A percentile compares a stretch with the other conserved stretches of the same genome.
Conservation (phyloP, 2,888 invertebrate species). For the Lutraria lutraria region DNA sequence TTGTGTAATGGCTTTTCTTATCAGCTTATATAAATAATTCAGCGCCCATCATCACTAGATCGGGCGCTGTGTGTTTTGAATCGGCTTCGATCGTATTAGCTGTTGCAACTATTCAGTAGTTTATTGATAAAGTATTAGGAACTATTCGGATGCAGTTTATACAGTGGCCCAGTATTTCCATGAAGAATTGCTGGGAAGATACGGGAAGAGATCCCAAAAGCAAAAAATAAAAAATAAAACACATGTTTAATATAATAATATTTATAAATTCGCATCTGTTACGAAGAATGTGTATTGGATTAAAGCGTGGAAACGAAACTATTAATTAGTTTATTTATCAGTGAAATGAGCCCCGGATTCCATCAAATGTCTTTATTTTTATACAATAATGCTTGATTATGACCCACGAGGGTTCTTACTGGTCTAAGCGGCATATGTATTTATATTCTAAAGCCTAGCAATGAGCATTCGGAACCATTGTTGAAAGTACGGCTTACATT, state of each 20-base stretch:
- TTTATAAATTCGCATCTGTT: slow-evolving; percentile 41
- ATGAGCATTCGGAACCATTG: neutral
- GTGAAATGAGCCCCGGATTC: slow-evolving; percentile 38
- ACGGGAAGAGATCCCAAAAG: neutral
- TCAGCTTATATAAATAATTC: slow-evolving; percentile 23
- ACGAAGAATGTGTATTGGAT: slow-evolving; percentile 25
- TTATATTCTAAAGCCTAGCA: neutral
- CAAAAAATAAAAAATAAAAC: neutral
- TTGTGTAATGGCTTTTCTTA: slow-evolving; percentile 28
- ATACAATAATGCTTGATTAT: slow-evolving; percentile 41
- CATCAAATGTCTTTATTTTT: slow-evolving; percentile 39
- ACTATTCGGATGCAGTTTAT: neutral
- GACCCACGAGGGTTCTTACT: slow-evolving; percentile 14
- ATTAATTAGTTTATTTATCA: slow-evolving; percentile 51
- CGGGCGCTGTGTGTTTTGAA: slow-evolving; percentile 9
- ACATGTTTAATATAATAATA: slow-evolving; percentile 10
- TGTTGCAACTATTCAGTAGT: neutral
- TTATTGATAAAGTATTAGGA: slow-evolving; percentile 1
- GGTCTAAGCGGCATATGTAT: neutral
- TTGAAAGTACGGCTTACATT: neutral
- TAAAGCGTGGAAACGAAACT: slow-evolving; percentile 37
- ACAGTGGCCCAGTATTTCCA: neutral
- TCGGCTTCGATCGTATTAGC: slow-evolving; percentile 1
- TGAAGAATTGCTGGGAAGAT: neutral
- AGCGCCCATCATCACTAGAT: slow-evolving; percentile 6